A percentile compares a stretch with the other conserved stretches of the same genome.
These are phyloP conservation scores for Sparidentex hasta DNA, from an alignment of 2,797 vertebrate genomes.

Conservation along the genomic window DNA sequence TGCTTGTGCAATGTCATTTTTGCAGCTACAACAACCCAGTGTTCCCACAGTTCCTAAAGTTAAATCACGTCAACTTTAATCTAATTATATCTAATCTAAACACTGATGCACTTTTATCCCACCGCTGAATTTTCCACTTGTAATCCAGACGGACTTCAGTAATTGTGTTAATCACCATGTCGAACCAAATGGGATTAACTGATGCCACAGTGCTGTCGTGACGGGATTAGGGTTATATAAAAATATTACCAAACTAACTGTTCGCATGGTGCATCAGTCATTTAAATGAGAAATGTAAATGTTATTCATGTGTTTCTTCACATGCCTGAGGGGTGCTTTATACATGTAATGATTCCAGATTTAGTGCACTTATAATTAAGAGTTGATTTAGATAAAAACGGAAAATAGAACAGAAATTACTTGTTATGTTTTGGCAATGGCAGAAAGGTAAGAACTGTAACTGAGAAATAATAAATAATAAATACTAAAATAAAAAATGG, in stretches of 20 bases:
- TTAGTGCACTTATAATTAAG: not conserved
- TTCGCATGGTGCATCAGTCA: constrained; percentile 12
- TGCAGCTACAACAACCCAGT: not conserved
- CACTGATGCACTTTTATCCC: not conserved
- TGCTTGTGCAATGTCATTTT: not conserved
- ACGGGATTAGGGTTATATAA: constrained; percentile 52
- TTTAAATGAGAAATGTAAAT: constrained; percentile 5
- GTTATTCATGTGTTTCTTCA: not conserved
- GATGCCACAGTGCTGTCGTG: constrained; percentile 27
- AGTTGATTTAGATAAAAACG: not conserved
- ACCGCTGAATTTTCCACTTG: not conserved
- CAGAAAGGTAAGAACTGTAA: not conserved
- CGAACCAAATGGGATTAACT: constrained; percentile 62
- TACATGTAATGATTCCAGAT: not conserved
- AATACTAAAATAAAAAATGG: too few species aligned
- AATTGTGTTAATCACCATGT: constrained; percentile 53
- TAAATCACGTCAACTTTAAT: constrained; percentile 31
- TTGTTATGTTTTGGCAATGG: not conserved
- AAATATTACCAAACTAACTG: constrained; percentile 28
- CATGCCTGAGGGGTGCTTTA: not conserved
- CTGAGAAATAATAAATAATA: too few species aligned
- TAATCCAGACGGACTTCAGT: constrained; percentile 54
- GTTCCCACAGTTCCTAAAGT: not conserved
- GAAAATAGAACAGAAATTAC: not conserved
- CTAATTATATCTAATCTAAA: constrained; percentile 25